A percentile compares a stretch with the other conserved stretches of the same genome.
phyloP scores from a whole-genome alignment of 2,113 vertebrate species.

The Heterocephalus glaber region DNA sequence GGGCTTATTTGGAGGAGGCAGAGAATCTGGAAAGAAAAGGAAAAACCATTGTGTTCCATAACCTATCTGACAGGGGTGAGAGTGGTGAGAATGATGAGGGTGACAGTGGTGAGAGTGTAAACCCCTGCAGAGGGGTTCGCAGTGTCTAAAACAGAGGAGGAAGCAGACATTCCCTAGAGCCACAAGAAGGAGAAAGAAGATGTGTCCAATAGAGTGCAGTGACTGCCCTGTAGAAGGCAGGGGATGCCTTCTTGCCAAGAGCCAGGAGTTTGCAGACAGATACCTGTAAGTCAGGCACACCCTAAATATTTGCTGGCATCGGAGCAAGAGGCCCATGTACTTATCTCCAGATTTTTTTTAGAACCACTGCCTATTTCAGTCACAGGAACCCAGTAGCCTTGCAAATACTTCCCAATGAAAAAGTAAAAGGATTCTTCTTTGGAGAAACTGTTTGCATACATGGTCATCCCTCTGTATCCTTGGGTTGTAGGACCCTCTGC shows the following conservation, averaged over 20 bases:
- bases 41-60: not conserved
- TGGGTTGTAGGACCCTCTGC: not conserved
- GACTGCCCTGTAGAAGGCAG: not conserved
- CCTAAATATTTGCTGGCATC: not conserved
- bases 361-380: not conserved
- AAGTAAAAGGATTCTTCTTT: constrained; percentile 4
- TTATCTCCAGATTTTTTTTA: not conserved
- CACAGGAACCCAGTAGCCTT: not conserved
- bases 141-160: not conserved
- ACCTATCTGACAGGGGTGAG: not conserved
- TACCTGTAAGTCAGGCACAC: not conserved
- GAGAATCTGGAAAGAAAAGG: not conserved
- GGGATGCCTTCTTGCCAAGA: not conserved
- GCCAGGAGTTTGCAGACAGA: not conserved
- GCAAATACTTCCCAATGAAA: not conserved
- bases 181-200: not conserved
- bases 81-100: no score
- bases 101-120: not conserved
- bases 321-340: not conserved
- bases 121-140: not conserved
- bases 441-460: not conserved
- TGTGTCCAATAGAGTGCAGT: not conserved
- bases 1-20: not conserved
- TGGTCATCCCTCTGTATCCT: not conserved
- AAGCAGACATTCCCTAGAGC: not conserved